phyloP scores from a whole-genome alignment of 2,113 vertebrate species.

The Bubo bubo region DNA sequence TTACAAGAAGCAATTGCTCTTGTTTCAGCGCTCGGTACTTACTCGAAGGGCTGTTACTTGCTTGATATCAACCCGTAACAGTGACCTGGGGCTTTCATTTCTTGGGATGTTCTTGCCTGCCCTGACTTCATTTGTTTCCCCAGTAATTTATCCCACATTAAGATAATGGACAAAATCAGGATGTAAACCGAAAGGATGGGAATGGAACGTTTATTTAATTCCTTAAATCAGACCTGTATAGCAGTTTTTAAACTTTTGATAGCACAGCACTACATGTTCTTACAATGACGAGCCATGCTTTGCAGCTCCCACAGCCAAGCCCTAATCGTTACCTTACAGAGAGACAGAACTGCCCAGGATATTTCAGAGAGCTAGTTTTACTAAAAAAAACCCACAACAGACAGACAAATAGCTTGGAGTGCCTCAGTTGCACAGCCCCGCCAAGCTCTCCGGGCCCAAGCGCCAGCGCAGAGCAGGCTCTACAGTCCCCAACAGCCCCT shows the following conservation, averaged over 20 bases:
- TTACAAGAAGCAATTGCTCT: fast-evolving
- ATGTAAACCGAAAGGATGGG: not conserved
- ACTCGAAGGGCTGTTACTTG: fast-evolving
- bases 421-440: not conserved
- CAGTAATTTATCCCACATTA: not conserved
- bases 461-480: too few relatives aligned
- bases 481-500: not conserved
- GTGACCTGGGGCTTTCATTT: not conserved
- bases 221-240: not conserved
- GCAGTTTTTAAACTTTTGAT: not conserved
- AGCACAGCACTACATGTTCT: not conserved
- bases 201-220: not conserved
- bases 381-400: not conserved
- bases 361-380: not conserved
- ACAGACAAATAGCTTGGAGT: fast-evolving
- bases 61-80: fast-evolving
- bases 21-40: not conserved
- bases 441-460: not conserved
- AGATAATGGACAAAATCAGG: not conserved
- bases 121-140: not conserved
- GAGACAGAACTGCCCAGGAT: not conserved
- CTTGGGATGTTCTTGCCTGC: not conserved
- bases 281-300: fast-evolving
- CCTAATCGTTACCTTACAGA: fast-evolving
- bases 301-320: not conserved